phyloP scores from a whole-genome alignment of 2,797 vertebrate species.

The Hybognathus amarus region DNA sequence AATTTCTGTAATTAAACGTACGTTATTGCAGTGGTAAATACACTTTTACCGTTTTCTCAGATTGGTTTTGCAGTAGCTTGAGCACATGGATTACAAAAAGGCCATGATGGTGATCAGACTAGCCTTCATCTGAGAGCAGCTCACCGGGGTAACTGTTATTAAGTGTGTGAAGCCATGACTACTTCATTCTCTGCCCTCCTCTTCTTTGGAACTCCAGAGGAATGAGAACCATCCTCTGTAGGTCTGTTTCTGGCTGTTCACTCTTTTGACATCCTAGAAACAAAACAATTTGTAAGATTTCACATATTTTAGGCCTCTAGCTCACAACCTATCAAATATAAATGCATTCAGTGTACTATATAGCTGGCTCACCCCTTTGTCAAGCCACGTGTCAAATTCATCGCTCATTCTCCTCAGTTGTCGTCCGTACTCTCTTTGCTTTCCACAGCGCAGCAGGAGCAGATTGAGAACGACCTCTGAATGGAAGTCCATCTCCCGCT shows the following conservation, averaged over 20 bases:
- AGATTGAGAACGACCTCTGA: conserved; percentile 76
- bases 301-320: background rate
- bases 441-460: conserved; percentile 79
- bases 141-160: conserved; percentile 13
- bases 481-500: conserved; percentile 66
- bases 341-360: background rate
- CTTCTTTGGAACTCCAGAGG: conserved; percentile 61
- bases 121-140: conserved; percentile 42
- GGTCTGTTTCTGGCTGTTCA: conserved; percentile 48
- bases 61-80: conserved; percentile 27
- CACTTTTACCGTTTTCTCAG: conserved; percentile 27
- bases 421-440: conserved; percentile 77
- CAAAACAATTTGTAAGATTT: background rate
- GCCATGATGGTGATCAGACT: conserved; percentile 59
- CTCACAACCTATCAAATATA: background rate
- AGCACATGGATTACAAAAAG: conserved; percentile 55
- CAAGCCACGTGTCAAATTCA: conserved; percentile 76
- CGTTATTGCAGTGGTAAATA: conserved; percentile 54
- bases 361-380: conserved; percentile 60
- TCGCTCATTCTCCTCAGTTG: conserved; percentile 83
- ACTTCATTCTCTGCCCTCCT: conserved; percentile 60
- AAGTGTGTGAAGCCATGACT: background rate
- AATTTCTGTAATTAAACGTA: conserved; percentile 1
- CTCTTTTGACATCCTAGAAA: conserved; percentile 60
- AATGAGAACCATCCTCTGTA: conserved; percentile 66